Conservation (phyloP, 2,888 invertebrate genomes). For the Orthonychiurus folsomi region DNA sequence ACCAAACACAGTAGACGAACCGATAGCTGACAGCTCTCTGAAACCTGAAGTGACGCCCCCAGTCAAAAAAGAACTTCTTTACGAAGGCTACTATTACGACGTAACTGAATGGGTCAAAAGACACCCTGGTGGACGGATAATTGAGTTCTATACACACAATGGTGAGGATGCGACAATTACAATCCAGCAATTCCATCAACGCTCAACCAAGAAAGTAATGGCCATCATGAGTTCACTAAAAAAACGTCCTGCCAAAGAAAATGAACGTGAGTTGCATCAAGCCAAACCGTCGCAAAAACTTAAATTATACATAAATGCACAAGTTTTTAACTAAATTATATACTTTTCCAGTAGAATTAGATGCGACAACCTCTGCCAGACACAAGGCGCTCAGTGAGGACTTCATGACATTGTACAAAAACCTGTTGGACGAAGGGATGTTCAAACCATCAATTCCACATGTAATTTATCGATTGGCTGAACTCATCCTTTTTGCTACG, state of each 20-base stretch:
- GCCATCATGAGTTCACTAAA: constrained; percentile 25
- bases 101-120: constrained; percentile 27
- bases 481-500: constrained; percentile 23
- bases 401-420: constrained; percentile 31
- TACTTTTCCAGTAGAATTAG: constrained; percentile 15
- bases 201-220: constrained; percentile 26
- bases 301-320: too few relatives aligned
- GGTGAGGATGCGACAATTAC: constrained; percentile 27
- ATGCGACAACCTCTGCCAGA: constrained; percentile 22
- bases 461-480: constrained; percentile 28
- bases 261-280: constrained; percentile 18
- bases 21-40: too few relatives aligned
- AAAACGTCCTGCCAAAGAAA: constrained; percentile 19
- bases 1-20: too few relatives aligned
- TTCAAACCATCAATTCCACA: constrained; percentile 34
- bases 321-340: not conserved
- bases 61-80: constrained; percentile 28
- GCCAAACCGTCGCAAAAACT: not conserved
- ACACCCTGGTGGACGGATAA: constrained; percentile 28
- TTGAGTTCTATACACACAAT: constrained; percentile 23
- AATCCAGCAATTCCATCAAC: constrained; percentile 25
- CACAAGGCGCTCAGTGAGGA: constrained; percentile 33
- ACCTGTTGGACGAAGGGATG: constrained; percentile 31
- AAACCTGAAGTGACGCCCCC: too few relatives aligned
- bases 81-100: constrained; percentile 26